phyloP scores from a whole-genome alignment of 2,888 invertebrate species.

The Labia minor region DNA sequence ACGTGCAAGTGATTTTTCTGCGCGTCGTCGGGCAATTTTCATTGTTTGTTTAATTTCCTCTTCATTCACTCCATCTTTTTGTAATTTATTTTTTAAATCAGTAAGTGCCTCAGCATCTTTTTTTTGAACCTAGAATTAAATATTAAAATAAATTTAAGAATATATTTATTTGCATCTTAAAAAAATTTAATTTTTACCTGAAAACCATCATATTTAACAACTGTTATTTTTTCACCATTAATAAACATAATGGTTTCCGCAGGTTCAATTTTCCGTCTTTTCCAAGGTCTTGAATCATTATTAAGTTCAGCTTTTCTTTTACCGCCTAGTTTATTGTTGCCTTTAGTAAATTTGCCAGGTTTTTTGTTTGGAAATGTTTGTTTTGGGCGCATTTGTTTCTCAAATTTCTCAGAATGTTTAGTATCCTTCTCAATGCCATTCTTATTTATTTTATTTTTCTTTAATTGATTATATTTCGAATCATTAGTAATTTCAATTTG shows the following conservation, averaged over 20 bases:
- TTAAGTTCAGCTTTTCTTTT: constrained; percentile 28
- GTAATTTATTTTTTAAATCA: constrained; percentile 51
- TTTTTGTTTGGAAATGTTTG: background rate
- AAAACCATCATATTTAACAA: constrained; percentile 57
- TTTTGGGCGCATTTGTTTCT: constrained; percentile 13
- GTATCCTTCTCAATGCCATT: constrained; percentile 21
- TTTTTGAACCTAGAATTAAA: no score
- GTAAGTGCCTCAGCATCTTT: constrained; percentile 55
- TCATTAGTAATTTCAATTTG: constrained; percentile 16
- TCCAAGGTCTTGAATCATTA: constrained; percentile 34
- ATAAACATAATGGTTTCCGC: constrained; percentile 44
- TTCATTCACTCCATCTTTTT: constrained; percentile 51
- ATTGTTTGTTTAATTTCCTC: constrained; percentile 54
- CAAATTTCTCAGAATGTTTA: background rate
- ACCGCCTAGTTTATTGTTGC: background rate
- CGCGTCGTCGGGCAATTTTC: constrained; percentile 57
- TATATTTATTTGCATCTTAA: no score
- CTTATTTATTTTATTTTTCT: constrained; percentile 25
- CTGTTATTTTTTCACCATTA: constrained; percentile 51
- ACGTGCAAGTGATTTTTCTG: constrained; percentile 58
- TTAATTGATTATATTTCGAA: constrained; percentile 26
- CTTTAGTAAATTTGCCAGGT: background rate
- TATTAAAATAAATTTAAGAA: no score
- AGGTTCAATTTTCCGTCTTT: constrained; percentile 38
- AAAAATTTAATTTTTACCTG: constrained; percentile 38